Conservation (phyloP, 1,140 invertebrate genomes). For the Papilio machaon region DNA sequence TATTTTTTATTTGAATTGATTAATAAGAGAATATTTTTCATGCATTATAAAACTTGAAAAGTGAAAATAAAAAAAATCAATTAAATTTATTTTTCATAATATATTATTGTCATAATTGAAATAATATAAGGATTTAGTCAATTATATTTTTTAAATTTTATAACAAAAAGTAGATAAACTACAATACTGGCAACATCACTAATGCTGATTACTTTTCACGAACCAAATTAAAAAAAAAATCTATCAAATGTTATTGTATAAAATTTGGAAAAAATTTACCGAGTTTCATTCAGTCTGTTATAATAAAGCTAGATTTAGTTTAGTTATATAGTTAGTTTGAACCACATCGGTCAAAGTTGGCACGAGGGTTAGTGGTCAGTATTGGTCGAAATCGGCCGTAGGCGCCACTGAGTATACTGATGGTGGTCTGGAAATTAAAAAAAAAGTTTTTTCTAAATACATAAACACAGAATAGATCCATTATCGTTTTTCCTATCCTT, state of each 20-base stretch:
- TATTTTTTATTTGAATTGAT: background rate
- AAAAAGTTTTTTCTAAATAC: slow-evolving; percentile 34
- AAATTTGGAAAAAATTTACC: slow-evolving; percentile 47
- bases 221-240: slow-evolving; percentile 42
- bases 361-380: slow-evolving; percentile 67
- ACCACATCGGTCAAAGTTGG: slow-evolving; percentile 55
- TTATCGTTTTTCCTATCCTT: no score
- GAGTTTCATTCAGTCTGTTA: slow-evolving; percentile 55
- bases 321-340: slow-evolving; percentile 45
- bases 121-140: slow-evolving; percentile 40
- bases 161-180: slow-evolving; percentile 42
- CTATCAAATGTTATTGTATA: slow-evolving; percentile 38
- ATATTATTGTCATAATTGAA: slow-evolving; percentile 28
- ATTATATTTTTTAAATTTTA: slow-evolving; percentile 10
- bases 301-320: slow-evolving; percentile 37
- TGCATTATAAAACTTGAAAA: background rate
- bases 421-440: slow-evolving; percentile 69
- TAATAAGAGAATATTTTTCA: background rate
- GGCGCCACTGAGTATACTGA: slow-evolving; percentile 76
- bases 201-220: slow-evolving; percentile 23
- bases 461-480: background rate
- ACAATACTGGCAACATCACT: slow-evolving; percentile 45
- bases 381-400: slow-evolving; percentile 67
- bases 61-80: background rate
- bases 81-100: slow-evolving; percentile 34